Base-by-base conservation (phyloP, 37 sponge, comb jelly and placozoan genomes). In the Axinella damicornis region DNA sequence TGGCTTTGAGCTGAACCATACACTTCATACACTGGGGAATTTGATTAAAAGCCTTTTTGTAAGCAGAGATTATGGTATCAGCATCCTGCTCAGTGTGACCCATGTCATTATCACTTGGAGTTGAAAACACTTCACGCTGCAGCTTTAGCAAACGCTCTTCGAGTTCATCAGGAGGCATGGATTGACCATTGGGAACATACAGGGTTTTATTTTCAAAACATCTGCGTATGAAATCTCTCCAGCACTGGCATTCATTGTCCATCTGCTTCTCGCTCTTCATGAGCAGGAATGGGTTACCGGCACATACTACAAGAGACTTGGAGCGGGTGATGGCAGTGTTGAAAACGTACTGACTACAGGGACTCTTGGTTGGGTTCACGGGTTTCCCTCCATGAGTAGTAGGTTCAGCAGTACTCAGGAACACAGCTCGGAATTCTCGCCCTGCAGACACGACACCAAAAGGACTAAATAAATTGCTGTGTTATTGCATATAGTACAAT, bases 301-400 rank as follows among this genome's bases (percentile, higher is more conserved):
- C 64, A 69, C 69, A 62, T 0, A 86, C 86, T 15, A 86, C 86
- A 32, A 86, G 69, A 27, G 77, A 86, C 25, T 69, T 35, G n/a
- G 86, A 78, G 5, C 86, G 36, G 18, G 86, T 86, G 5, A 86
- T 13, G 12, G 63, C 79, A 36, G 86, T 78, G 36, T 86, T 86
- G 32, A 86, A 86, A 19, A 86, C 86, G 69, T 86, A 86, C 25
- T 67, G 86, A 34, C 67, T 46, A 32, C 77, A 76, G 53, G 67
- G 54, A 30, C 57, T 86, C 63, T 77, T 86, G 20, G 72, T 77
- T 11, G 79, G 72, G 33, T 86, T 78, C 24, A 25, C 36, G 9
- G 79, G 16, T 0, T 19, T 55, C 32, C 86, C 78, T 6, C 46
- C 57, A 66, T 53, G 57, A 36, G 32, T 39, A 41, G 72, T 78